Evolutionary conservation across 2,888 invertebrate genomes (phyloP).

Genomic region (Volucella bombylans): DNA sequence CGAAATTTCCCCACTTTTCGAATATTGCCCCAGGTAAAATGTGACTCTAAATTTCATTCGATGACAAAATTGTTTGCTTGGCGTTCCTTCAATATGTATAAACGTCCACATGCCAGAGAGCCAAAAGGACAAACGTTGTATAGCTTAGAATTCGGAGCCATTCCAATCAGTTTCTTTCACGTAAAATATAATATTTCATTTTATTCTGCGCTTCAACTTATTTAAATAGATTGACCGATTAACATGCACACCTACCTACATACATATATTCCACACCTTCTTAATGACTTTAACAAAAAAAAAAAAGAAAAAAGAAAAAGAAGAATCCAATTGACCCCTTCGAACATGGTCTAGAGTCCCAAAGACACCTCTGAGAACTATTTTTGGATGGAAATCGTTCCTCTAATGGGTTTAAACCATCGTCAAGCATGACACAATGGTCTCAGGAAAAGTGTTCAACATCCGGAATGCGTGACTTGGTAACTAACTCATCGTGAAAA

Average conservation of each 20-base stretch:
- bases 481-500: slow-evolving; percentile 46
- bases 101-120: no score
- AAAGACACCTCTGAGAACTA: slow-evolving; percentile 42
- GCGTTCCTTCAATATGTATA: no score
- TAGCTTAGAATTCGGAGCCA: no score
- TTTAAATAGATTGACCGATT: no score
- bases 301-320: slow-evolving; percentile 1
- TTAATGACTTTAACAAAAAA: neutral
- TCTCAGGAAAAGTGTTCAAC: slow-evolving; percentile 33
- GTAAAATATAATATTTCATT: no score
- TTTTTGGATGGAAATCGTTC: slow-evolving; percentile 51
- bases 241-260: slow-evolving; percentile 1
- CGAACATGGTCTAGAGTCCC: slow-evolving; percentile 14
- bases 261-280: slow-evolving; percentile 11
- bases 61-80: no score
- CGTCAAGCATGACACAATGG: slow-evolving; percentile 33
- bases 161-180: no score
- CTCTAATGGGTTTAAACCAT: slow-evolving; percentile 53
- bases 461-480: slow-evolving; percentile 69
- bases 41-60: no score
- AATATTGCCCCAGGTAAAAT: no score
- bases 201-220: no score
- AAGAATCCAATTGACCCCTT: slow-evolving; percentile 19
- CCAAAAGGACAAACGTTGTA: no score
- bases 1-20: no score